A percentile compares a stretch with the other conserved stretches of the same genome.
Conservation (phyloP, 1,140 invertebrate genomes). For the Penaeus indicus region DNA sequence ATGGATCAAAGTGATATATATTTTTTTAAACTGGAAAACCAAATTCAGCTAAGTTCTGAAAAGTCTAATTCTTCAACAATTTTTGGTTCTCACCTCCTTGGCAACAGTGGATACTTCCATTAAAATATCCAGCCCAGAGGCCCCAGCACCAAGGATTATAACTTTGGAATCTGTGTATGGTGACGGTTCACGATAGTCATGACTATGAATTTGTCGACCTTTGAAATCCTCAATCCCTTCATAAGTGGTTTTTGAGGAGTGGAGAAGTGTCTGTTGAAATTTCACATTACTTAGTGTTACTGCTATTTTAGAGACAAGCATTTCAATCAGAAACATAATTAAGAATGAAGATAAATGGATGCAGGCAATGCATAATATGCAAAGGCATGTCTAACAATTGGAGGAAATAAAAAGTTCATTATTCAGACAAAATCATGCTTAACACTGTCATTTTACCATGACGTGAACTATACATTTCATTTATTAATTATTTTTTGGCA, state of each 20-base stretch:
- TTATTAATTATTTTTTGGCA: too few relatives aligned
- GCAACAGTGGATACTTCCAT: conserved; percentile 38
- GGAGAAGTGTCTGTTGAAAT: conserved; percentile 42
- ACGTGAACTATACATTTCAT: too few relatives aligned
- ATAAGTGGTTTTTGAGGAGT: conserved; percentile 18
- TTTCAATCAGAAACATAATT: too few relatives aligned
- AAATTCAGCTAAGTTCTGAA: neutral
- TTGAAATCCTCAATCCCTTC: conserved; percentile 35
- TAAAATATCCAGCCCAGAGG: conserved; percentile 47
- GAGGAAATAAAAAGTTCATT: too few relatives aligned
- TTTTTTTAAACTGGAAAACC: neutral
- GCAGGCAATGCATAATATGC: too few relatives aligned
- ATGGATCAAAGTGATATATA: neutral
- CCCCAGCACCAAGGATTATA: conserved; percentile 32
- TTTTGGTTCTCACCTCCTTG: conserved; percentile 21
- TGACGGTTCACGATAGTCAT: conserved; percentile 42
- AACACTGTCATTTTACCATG: too few relatives aligned
- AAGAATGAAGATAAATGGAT: too few relatives aligned
- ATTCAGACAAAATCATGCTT: too few relatives aligned
- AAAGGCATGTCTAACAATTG: too few relatives aligned
- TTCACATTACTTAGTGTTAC: neutral
- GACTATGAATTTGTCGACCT: conserved; percentile 44
- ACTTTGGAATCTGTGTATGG: conserved; percentile 34
- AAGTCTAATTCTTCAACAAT: neutral
- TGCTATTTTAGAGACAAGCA: too few relatives aligned